These are phyloP conservation scores for Hesperophylax magnus DNA, from an alignment of 1,140 invertebrate species.

Conservation along the genomic window DNA sequence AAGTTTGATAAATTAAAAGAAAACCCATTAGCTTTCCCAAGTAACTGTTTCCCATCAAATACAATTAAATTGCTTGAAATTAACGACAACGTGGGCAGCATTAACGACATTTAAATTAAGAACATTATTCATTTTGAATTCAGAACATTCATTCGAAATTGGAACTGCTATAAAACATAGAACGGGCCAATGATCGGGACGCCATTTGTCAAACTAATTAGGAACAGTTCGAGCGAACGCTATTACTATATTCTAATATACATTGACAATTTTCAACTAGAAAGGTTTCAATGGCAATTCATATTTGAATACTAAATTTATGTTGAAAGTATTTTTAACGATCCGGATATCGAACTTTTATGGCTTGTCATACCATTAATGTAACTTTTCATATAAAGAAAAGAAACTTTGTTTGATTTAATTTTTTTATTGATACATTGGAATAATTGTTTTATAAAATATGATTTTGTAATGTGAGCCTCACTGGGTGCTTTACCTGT, in stretches of 20 bases:
- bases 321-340: too few species aligned
- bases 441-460: too few species aligned
- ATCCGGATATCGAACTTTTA: too few species aligned
- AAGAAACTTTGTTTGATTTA: too few species aligned
- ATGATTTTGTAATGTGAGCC: too few species aligned
- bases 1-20: neutral
- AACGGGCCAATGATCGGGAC: neutral
- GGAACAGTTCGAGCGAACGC: neutral
- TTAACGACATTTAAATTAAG: slow-evolving; percentile 21
- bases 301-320: too few species aligned
- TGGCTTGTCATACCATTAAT: too few species aligned
- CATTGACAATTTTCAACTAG: neutral
- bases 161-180: neutral
- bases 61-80: neutral
- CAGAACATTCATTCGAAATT: neutral
- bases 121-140: slow-evolving; percentile 28
- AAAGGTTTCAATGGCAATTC: neutral
- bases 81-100: slow-evolving; percentile 6
- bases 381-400: too few species aligned
- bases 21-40: neutral
- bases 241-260: neutral
- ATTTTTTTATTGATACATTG: too few species aligned
- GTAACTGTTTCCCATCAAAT: neutral
- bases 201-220: too few species aligned
- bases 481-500: too few species aligned